Conservation (phyloP, 2,888 invertebrate genomes). For the Junonia oenone region DNA sequence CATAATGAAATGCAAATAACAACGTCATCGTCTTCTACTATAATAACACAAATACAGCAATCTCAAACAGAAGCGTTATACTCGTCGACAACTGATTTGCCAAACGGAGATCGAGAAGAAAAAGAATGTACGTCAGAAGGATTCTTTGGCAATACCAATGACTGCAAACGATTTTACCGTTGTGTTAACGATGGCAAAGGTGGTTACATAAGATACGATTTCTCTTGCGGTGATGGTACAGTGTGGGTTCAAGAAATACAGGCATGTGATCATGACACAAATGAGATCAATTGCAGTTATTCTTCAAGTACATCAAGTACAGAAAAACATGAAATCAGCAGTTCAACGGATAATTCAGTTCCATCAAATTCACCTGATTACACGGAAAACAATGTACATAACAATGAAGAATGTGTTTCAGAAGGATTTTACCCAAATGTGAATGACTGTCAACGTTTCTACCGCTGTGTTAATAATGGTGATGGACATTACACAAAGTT, state of each 20-base stretch:
- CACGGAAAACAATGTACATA: constrained; percentile 45
- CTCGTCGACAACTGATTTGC: constrained; percentile 14
- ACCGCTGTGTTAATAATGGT: constrained; percentile 85
- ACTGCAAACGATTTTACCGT: constrained; percentile 88
- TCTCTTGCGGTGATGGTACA: constrained; percentile 86
- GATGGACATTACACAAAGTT: constrained; percentile 81
- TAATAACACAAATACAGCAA: not conserved
- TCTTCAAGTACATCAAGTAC: not conserved
- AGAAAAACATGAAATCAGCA: not conserved
- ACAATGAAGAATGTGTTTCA: not conserved
- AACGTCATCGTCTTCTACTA: not conserved
- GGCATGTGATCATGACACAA: constrained; percentile 81
- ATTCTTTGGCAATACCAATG: constrained; percentile 83
- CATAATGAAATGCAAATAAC: constrained; percentile 27
- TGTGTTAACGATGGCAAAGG: constrained; percentile 83
- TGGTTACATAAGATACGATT: constrained; percentile 83
- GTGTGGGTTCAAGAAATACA: constrained; percentile 85
- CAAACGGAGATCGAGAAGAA: not conserved
- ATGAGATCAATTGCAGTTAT: constrained; percentile 4
- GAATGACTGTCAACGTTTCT: constrained; percentile 86
- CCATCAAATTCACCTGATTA: not conserved
- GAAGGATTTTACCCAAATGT: constrained; percentile 86
- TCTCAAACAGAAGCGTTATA: not conserved
- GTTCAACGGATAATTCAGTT: constrained; percentile 7
- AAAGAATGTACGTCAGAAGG: constrained; percentile 78